phyloP scores from a whole-genome alignment of 1,140 invertebrate genomes.

The Mizuhopecten yessoensis region DNA sequence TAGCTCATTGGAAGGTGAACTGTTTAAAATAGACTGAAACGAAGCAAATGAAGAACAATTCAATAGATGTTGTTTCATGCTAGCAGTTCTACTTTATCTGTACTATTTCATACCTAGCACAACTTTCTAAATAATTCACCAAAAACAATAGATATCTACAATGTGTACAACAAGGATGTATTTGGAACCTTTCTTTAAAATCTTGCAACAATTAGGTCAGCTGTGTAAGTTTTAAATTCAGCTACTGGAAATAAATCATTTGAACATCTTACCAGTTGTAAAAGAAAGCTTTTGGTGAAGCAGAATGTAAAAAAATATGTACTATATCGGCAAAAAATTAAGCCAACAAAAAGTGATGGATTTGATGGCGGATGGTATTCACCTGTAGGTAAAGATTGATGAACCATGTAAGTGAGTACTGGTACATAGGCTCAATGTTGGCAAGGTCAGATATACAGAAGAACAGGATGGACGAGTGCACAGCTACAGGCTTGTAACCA shows the following conservation, averaged over 20 bases:
- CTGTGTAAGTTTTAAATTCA: too few relatives aligned
- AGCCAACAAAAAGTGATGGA: too few relatives aligned
- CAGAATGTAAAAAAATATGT: too few relatives aligned
- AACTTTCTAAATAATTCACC: too few relatives aligned
- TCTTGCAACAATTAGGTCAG: too few relatives aligned
- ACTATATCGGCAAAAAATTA: too few relatives aligned
- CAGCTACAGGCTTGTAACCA: slow-evolving; percentile 82
- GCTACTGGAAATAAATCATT: too few relatives aligned
- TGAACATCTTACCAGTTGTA: too few relatives aligned
- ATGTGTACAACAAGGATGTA: too few relatives aligned
- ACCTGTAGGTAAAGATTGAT: slow-evolving; percentile 82
- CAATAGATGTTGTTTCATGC: not conserved
- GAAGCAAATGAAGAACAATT: slow-evolving; percentile 45
- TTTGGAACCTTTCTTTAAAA: too few relatives aligned
- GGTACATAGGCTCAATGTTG: slow-evolving; percentile 84
- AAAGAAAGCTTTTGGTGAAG: too few relatives aligned
- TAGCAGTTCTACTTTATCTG: not conserved
- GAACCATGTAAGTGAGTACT: slow-evolving; percentile 84
- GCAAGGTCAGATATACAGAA: slow-evolving; percentile 84
- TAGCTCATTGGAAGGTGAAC: slow-evolving; percentile 77
- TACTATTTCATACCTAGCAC: not conserved
- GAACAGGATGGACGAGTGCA: slow-evolving; percentile 83
- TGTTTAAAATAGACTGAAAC: slow-evolving; percentile 83
- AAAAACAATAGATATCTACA: not conserved
- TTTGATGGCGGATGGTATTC: too few relatives aligned